Evolutionary conservation across 30 jellyfish, hydroid and myxozoan species (phyloP).

Genomic region (Hydra vulgaris): DNA sequence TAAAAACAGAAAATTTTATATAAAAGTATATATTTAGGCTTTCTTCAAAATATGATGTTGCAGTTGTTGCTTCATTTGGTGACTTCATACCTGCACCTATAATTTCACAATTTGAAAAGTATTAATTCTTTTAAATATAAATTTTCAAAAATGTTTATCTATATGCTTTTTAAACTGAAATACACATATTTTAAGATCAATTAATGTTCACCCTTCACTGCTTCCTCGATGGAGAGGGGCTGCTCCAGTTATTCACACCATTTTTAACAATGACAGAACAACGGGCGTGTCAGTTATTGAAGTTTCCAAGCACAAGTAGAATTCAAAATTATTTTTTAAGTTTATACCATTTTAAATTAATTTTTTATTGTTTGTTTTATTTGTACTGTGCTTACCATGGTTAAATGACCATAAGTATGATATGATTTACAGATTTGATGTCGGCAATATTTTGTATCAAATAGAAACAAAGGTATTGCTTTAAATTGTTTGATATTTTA

Average conservation of each 20-base stretch:
- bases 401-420: not conserved
- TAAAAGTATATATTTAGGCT: no score
- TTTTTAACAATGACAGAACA: conserved; percentile 53
- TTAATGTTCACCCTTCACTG: conserved; percentile 92
- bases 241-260: conserved; percentile 78
- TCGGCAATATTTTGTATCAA: conserved; percentile 30
- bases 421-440: conserved; percentile 24
- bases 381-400: no score
- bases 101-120: conserved; percentile 52
- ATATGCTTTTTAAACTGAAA: not conserved
- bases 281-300: conserved; percentile 87
- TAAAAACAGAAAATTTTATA: no score
- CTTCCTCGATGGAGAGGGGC: conserved; percentile 99
- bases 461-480: conserved; percentile 2
- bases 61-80: conserved; percentile 97
- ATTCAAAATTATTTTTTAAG: no score
- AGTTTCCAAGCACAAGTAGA: conserved; percentile 56
- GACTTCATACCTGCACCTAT: conserved; percentile 66
- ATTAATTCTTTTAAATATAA: not conserved
- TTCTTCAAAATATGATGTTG: conserved; percentile 44
- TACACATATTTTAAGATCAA: conserved; percentile 32
- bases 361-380: no score
- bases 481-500: not conserved
- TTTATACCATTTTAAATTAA: not conserved
- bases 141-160: not conserved